Evolutionary conservation across 2,888 invertebrate genomes (phyloP).

Genomic region (Tinea semifulvella): DNA sequence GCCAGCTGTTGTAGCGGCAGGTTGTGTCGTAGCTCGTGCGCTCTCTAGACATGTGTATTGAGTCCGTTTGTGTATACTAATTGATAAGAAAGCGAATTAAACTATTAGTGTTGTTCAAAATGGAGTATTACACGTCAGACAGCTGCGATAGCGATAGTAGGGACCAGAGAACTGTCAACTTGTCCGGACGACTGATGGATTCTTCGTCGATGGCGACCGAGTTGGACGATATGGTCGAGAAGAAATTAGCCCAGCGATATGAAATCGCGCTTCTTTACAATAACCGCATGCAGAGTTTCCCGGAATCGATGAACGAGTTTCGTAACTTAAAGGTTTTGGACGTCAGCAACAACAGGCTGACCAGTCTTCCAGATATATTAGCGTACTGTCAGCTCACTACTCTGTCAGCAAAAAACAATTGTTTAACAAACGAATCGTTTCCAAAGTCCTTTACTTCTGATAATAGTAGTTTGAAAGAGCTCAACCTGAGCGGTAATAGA

Average conservation of each 20-base stretch:
- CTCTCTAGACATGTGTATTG: background rate
- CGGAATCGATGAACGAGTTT: constrained; percentile 70
- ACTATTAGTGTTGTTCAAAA: constrained; percentile 28
- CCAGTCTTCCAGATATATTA: constrained; percentile 80
- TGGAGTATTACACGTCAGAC: constrained; percentile 87
- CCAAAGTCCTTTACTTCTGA: constrained; percentile 83
- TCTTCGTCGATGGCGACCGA: constrained; percentile 65
- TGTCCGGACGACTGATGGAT: constrained; percentile 63
- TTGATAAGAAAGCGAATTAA: background rate
- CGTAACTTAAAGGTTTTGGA: constrained; percentile 82
- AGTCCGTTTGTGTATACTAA: background rate
- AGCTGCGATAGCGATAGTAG: constrained; percentile 82
- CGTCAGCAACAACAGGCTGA: constrained; percentile 86
- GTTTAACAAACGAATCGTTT: constrained; percentile 81
- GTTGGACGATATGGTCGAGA: constrained; percentile 69
- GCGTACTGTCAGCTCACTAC: constrained; percentile 78
- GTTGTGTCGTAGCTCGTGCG: background rate
- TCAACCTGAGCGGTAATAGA: constrained; percentile 95
- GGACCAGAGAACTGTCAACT: constrained; percentile 75
- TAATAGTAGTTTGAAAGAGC: constrained; percentile 73
- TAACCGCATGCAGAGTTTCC: constrained; percentile 80
- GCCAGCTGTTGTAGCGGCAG: background rate
- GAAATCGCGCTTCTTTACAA: constrained; percentile 86
- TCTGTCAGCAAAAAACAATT: constrained; percentile 89
- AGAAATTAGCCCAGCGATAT: constrained; percentile 65